A percentile compares a stretch with the other conserved stretches of the same genome.
Evolutionary conservation across 2,888 invertebrate species (phyloP).

Genomic region (Nyleta sp.): DNA sequence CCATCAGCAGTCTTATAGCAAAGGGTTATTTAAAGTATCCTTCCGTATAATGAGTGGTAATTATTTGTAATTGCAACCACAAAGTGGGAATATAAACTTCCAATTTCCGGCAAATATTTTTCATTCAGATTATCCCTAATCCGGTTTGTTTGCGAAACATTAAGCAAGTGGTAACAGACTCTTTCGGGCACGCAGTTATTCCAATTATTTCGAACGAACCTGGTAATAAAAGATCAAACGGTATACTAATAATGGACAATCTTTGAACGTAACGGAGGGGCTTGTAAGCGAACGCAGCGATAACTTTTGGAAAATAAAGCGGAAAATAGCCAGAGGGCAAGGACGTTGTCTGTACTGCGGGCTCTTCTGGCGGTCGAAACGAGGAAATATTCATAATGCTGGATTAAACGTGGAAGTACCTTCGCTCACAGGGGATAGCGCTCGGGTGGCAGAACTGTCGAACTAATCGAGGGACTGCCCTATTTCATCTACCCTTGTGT

Average conservation of each 20-base stretch:
- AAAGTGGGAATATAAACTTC: too few relatives aligned
- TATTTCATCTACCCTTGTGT: conserved; percentile 76
- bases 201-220: conserved; percentile 46
- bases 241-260: conserved; percentile 44
- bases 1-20: too few relatives aligned
- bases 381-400: conserved; percentile 81
- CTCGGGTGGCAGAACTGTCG: conserved; percentile 71
- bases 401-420: conserved; percentile 77
- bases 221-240: conserved; percentile 58
- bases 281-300: conserved; percentile 45
- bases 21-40: too few relatives aligned
- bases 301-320: conserved; percentile 62
- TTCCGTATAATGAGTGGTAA: too few relatives aligned
- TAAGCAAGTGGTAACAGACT: not conserved
- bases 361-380: conserved; percentile 60
- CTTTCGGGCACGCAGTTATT: conserved; percentile 22
- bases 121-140: conserved; percentile 4
- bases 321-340: conserved; percentile 60
- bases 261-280: conserved; percentile 56
- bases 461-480: conserved; percentile 79
- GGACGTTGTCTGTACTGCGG: conserved; percentile 42
- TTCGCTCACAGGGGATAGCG: conserved; percentile 58
- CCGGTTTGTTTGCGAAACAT: not conserved
- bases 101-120: too few relatives aligned
- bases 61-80: conserved; percentile 8